These are phyloP conservation scores for Harpagifer antarcticus DNA, from an alignment of 2,797 vertebrate genomes.

Conservation along the genomic window DNA sequence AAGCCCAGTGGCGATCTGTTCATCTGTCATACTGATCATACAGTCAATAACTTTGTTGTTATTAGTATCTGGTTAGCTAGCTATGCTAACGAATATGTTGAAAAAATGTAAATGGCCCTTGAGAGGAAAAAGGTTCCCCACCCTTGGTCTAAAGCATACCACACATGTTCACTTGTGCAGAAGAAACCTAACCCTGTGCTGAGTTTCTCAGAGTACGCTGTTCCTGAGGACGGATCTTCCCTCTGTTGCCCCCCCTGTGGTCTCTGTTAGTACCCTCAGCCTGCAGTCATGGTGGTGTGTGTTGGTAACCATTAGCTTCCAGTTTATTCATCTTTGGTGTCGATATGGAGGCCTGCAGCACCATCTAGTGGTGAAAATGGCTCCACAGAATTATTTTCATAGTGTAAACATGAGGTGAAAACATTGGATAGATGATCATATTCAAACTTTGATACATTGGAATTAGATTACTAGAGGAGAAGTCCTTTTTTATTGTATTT, in stretches of 20 bases:
- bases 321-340: background rate
- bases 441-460: background rate
- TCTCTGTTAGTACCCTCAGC: background rate
- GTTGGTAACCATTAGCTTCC: background rate
- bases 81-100: too few relatives aligned
- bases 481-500: too few relatives aligned
- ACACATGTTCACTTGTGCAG: too few relatives aligned
- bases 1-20: too few relatives aligned
- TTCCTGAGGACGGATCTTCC: background rate
- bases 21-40: too few relatives aligned
- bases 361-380: conserved; percentile 47
- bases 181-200: background rate
- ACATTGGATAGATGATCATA: too few relatives aligned
- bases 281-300: background rate
- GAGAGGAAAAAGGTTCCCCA: too few relatives aligned
- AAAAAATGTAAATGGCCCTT: too few relatives aligned
- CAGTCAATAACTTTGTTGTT: too few relatives aligned
- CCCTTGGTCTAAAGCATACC: too few relatives aligned
- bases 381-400: background rate
- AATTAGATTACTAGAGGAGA: background rate
- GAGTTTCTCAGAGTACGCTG: background rate
- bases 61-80: too few relatives aligned
- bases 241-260: conserved; percentile 4
- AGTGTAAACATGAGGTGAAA: background rate
- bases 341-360: conserved; percentile 21